Evolutionary conservation across 2,113 vertebrate genomes (phyloP), one percentile per base, ranked within the genome.

Genomic region (Megaleporinus macrocephalus): DNA sequence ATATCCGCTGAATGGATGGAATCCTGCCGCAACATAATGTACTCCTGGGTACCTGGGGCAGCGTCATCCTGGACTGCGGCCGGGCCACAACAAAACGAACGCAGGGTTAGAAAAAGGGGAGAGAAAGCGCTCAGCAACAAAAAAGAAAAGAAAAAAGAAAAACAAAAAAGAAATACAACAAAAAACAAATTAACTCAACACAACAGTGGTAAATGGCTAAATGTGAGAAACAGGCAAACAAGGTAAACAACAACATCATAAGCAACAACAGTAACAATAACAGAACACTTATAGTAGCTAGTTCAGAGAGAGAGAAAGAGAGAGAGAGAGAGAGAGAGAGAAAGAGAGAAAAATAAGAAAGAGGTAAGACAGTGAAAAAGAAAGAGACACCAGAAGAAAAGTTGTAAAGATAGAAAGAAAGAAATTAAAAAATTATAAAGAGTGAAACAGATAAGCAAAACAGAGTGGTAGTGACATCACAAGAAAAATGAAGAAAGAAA

Each of bases 21-120:
- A 95, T 99, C 97, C 97, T 99, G 97, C 93, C 97, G 98, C 96
- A 99, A 97, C 97, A 98, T 99, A 98, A 99, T 98, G 96, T 99
- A 99, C 96, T 99, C 97, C 96, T 99, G 98, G 93, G 97, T 99
- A 98, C 96, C 98, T 96, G 97, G 96, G 93, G 95, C 96, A 93
- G 96, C 97, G 93, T 98, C 98, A 98, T 99, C 98, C 96, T 98
- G 96, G 97, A 98, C 98, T 99, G 98, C 89, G 93, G 95, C 95
- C 94, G 93, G 95, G 95, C 97, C 96, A 97, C 90, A 98, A 99
- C 97, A 98, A 96, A 98, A 98, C 95, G 97, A 98, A 98, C 92
- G 95, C 90, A 91, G 93, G 95, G 97, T 99, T 94, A 94, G 93
- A 93, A 89, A 82, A 76, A 76, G 72, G 73, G 51, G 79, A 82